phyloP scores from a whole-genome alignment of 2,797 vertebrate species.

The Leptatherina wallacei region DNA sequence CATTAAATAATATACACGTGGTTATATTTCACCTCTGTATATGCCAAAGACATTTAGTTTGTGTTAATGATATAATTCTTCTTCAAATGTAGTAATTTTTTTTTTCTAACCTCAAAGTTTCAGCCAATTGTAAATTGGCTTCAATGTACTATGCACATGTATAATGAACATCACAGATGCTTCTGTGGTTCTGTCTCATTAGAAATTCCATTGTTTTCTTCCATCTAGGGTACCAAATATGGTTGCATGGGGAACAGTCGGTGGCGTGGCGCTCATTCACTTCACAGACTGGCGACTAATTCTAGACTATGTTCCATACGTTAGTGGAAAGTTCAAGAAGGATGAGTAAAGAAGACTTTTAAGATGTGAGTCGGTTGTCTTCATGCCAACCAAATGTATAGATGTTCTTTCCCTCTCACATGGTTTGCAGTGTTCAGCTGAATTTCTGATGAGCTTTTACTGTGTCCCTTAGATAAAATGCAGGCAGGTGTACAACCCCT shows the following conservation, averaged over 20 bases:
- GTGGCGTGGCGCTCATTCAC: constrained; percentile 84
- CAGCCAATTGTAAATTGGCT: not conserved
- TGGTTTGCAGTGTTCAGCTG: not conserved
- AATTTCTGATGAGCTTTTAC: not conserved
- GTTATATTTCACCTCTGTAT: no score
- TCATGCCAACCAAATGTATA: not conserved
- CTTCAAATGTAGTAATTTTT: no score
- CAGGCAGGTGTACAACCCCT: not conserved
- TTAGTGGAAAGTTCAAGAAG: constrained; percentile 88
- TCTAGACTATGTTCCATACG: constrained; percentile 92
- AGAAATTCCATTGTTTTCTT: constrained; percentile 10
- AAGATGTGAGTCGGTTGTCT: constrained; percentile 60
- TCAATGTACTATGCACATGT: not conserved
- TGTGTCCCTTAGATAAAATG: constrained; percentile 6
- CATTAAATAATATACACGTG: no score
- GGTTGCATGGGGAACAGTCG: constrained; percentile 85
- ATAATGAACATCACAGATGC: not conserved
- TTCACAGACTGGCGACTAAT: constrained; percentile 91
- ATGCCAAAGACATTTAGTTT: no score
- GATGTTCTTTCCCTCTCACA: not conserved
- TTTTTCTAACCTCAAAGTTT: no score
- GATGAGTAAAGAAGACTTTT: constrained; percentile 73
- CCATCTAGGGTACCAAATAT: constrained; percentile 86
- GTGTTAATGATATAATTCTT: no score
- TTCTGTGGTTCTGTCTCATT: not conserved